These are phyloP conservation scores for Numida meleagris DNA, from an alignment of 2,113 vertebrate species.

Conservation along the genomic window DNA sequence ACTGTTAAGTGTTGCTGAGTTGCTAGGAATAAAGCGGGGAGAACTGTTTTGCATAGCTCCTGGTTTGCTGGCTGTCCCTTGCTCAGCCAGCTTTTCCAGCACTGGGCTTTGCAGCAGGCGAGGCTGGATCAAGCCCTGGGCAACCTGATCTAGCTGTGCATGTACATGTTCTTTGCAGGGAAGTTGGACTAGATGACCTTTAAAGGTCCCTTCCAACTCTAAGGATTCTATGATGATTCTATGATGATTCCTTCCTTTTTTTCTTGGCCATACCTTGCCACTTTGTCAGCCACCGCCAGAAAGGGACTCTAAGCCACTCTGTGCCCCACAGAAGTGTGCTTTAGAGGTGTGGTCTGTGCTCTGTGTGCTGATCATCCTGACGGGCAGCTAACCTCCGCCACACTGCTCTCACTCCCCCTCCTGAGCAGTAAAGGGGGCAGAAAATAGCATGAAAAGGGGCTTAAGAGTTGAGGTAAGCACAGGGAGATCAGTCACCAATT, in stretches of 20 bases:
- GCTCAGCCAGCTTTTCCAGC: neutral
- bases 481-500: neutral
- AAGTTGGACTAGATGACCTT: too few species aligned
- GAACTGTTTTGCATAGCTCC: neutral
- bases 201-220: too few species aligned
- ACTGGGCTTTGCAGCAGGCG: neutral
- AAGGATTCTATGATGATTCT: too few species aligned
- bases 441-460: neutral
- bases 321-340: neutral
- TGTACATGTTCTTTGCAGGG: too few species aligned
- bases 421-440: neutral
- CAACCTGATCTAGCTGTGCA: too few species aligned
- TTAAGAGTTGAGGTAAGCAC: neutral
- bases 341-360: neutral
- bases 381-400: neutral
- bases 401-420: neutral
- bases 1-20: accelerated
- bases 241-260: neutral
- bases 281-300: neutral
- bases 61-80: neutral
- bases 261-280: neutral
- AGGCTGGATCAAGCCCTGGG: too few species aligned
- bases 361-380: neutral
- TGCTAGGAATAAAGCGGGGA: neutral
- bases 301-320: neutral